These are phyloP conservation scores for Pyrgus malvae DNA, from an alignment of 2,888 invertebrate species.

Conservation along the genomic window DNA sequence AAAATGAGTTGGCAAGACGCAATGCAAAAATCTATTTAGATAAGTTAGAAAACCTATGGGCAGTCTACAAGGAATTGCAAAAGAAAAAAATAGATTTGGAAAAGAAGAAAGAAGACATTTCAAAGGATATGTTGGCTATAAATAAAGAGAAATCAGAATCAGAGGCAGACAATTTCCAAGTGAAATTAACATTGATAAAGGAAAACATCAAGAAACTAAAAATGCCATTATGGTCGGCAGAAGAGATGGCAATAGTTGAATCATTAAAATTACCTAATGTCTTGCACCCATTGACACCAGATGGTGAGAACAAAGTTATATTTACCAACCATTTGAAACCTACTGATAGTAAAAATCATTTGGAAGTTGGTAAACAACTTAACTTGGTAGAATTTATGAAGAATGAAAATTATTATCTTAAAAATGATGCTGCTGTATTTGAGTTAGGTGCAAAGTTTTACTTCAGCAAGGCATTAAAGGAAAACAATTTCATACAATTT, in stretches of 20 bases:
- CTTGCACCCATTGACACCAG: constrained; percentile 84
- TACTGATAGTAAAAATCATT: constrained; percentile 69
- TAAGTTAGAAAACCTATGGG: constrained; percentile 83
- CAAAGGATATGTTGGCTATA: constrained; percentile 70
- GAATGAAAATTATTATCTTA: constrained; percentile 83
- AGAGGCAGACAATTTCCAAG: constrained; percentile 75
- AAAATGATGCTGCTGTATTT: constrained; percentile 86
- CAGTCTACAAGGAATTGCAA: constrained; percentile 81
- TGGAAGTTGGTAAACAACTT: constrained; percentile 77
- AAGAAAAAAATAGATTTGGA: constrained; percentile 77
- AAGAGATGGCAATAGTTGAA: constrained; percentile 85
- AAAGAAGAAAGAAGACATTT: constrained; percentile 71
- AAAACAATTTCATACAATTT: constrained; percentile 83
- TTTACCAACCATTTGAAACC: constrained; percentile 50
- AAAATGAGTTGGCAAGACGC: constrained; percentile 80
- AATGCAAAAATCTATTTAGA: constrained; percentile 77
- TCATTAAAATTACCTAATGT: constrained; percentile 86
- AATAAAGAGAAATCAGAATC: constrained; percentile 55
- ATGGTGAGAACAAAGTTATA: constrained; percentile 52
- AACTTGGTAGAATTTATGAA: constrained; percentile 82
- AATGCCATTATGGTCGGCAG: constrained; percentile 85
- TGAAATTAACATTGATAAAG: constrained; percentile 79
- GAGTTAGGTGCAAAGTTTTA: constrained; percentile 84
- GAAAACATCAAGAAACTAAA: constrained; percentile 85
- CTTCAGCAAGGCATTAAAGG: constrained; percentile 63